phyloP scores from a whole-genome alignment of 2,888 invertebrate genomes.

The Volucella zonaria region DNA sequence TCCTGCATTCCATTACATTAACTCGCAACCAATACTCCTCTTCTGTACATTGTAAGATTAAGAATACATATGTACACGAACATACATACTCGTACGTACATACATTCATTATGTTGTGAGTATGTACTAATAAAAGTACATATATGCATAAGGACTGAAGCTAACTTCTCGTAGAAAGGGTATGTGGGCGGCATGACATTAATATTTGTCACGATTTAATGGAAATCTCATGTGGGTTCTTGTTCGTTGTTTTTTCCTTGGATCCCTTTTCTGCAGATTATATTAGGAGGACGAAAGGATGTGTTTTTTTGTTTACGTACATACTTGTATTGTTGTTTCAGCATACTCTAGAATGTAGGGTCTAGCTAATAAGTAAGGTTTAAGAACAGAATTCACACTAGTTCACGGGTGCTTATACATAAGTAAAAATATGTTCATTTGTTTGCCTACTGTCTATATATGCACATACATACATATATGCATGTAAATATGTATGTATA shows the following conservation, averaged over 20 bases:
- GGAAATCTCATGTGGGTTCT: conserved; percentile 54
- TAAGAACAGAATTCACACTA: conserved; percentile 5
- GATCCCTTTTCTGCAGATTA: conserved; percentile 9
- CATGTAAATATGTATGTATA: background rate
- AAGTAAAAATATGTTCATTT: too few species aligned
- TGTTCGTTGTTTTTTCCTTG: conserved; percentile 22
- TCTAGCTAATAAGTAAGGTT: conserved; percentile 50
- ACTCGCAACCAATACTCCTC: conserved; percentile 2
- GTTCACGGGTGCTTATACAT: too few species aligned
- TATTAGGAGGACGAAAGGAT: conserved; percentile 9
- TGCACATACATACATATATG: background rate
- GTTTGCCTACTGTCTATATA: background rate
- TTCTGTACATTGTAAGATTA: too few species aligned
- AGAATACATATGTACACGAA: too few species aligned
- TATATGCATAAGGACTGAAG: background rate
- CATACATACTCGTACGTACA: too few species aligned
- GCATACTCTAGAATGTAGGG: conserved; percentile 35
- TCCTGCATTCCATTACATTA: conserved; percentile 42
- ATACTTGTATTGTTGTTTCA: conserved; percentile 37
- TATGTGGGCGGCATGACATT: conserved; percentile 45
- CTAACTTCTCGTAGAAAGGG: background rate
- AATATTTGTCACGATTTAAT: conserved; percentile 64
- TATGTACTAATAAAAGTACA: background rate
- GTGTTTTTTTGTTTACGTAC: conserved; percentile 43
- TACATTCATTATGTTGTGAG: too few species aligned